phyloP scores from a whole-genome alignment of 2,888 invertebrate species.

The Oscheius sp. region DNA sequence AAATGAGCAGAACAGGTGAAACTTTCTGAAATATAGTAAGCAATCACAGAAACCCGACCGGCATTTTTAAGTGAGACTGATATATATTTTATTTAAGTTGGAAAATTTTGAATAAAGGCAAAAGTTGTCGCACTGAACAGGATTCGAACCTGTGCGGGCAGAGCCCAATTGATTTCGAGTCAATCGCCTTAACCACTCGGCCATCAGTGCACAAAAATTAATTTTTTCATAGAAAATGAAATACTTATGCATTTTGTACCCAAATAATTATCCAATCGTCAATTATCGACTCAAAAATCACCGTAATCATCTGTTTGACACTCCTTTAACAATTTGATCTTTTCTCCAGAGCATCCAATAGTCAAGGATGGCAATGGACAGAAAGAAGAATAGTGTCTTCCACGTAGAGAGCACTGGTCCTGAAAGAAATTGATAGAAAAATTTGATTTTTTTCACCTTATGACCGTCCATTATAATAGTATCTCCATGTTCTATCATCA shows the following conservation, averaged over 20 bases:
- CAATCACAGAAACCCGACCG: too few species aligned
- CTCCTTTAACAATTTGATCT: conserved; percentile 34
- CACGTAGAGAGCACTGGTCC: conserved; percentile 17
- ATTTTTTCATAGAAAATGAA: not conserved
- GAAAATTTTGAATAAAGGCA: not conserved
- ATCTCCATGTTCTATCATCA: conserved; percentile 36
- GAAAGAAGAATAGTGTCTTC: conserved; percentile 28
- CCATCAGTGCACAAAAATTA: conserved; percentile 35
- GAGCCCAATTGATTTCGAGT: conserved; percentile 64
- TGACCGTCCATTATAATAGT: conserved; percentile 36
- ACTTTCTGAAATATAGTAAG: conserved; percentile 42
- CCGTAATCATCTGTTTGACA: conserved; percentile 38
- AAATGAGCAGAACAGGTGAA: conserved; percentile 39
- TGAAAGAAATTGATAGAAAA: not conserved
- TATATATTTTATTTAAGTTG: not conserved
- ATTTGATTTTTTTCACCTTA: conserved; percentile 9
- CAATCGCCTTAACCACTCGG: conserved; percentile 65
- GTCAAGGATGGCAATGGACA: conserved; percentile 33
- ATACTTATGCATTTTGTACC: not conserved
- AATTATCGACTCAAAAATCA: not conserved
- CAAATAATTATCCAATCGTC: not conserved
- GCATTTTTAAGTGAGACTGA: too few species aligned
- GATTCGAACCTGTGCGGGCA: conserved; percentile 67
- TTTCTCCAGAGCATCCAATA: conserved; percentile 38
- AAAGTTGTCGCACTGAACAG: conserved; percentile 34